Conservation (phyloP, 2,113 vertebrate genomes). For the Seriola dumerili region DNA sequence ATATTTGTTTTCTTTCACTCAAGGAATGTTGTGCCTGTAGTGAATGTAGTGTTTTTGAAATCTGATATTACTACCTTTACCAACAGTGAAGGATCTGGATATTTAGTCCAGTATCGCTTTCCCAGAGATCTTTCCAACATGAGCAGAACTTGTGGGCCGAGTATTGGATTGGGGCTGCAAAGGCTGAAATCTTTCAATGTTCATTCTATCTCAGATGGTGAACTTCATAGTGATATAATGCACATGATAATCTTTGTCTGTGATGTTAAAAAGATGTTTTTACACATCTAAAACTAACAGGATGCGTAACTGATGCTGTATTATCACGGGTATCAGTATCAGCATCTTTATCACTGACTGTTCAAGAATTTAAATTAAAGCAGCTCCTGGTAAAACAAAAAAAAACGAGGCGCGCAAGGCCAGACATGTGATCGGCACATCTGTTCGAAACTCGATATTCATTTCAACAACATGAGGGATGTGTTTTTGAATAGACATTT, state of each 20-base stretch:
- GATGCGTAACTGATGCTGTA: constrained; percentile 18
- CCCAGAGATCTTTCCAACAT: not conserved
- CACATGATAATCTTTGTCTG: not conserved
- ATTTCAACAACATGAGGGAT: constrained; percentile 20
- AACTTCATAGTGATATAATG: not conserved
- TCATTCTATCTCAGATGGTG: not conserved
- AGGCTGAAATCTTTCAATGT: not conserved
- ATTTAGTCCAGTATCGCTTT: not conserved
- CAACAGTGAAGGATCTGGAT: not conserved
- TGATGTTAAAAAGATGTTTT: not conserved
- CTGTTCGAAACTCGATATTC: constrained; percentile 60
- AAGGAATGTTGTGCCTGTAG: no score
- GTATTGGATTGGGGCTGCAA: not conserved
- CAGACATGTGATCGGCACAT: constrained; percentile 61
- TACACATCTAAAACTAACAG: no score
- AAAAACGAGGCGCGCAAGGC: not conserved
- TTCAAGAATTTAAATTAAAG: not conserved
- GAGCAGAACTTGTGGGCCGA: not conserved
- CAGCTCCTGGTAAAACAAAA: constrained; percentile 12
- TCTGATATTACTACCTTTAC: no score
- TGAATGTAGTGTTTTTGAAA: no score
- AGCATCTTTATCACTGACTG: not conserved
- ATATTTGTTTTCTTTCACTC: no score
- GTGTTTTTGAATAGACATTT: constrained; percentile 44
- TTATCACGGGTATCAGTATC: not conserved